A percentile compares a stretch with the other conserved stretches of the same genome.
These are phyloP conservation scores for Butorides virescens DNA, from an alignment of 2,113 vertebrate genomes.

Conservation along the genomic window DNA sequence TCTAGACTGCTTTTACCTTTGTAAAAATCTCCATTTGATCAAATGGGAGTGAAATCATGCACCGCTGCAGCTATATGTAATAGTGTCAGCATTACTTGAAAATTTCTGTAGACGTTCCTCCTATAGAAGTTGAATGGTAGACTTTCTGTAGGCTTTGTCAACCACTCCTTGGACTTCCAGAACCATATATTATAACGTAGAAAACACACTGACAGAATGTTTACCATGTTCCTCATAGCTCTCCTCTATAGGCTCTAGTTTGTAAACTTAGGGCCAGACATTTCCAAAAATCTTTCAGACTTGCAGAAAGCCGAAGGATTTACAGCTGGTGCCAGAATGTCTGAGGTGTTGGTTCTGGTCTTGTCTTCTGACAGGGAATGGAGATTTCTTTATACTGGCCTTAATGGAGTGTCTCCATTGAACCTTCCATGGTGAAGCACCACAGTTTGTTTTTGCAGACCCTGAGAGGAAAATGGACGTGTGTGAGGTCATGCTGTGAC, in stretches of 20 bases:
- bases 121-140: neutral
- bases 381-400: neutral
- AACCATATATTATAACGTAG: fast-evolving
- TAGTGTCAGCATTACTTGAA: neutral
- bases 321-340: neutral
- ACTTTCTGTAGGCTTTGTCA: neutral
- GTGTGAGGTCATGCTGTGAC: neutral
- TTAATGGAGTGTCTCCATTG: neutral
- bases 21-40: neutral
- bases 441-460: neutral
- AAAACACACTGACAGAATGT: neutral
- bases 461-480: neutral
- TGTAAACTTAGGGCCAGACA: neutral
- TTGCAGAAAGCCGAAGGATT: neutral
- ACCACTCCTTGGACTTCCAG: neutral
- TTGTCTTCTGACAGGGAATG: neutral
- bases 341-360: neutral
- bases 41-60: neutral
- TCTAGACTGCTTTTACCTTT: neutral
- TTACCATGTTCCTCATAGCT: neutral
- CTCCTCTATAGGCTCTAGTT: neutral
- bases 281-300: neutral
- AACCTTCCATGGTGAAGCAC: neutral
- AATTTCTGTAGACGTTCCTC: neutral
- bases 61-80: neutral